Evolutionary conservation across 2,797 vertebrate genomes (phyloP), one percentile per base, ranked within the genome.

Genomic region (Triplophysa yarkandensis): DNA sequence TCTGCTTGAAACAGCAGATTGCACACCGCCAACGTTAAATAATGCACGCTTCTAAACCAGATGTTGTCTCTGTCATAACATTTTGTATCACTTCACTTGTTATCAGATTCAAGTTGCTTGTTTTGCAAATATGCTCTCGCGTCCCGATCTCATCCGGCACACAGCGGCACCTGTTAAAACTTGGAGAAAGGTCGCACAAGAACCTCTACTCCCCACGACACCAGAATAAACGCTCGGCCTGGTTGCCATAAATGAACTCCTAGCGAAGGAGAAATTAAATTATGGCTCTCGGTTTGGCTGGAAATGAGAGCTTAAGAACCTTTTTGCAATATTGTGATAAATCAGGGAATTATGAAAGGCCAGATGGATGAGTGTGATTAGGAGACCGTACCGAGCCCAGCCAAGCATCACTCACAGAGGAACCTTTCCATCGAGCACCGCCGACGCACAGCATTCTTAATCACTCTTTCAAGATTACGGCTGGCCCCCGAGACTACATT

Each of bases 231-330:
- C 86, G 81, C 85, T 80, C 87, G 86, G 86, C 87, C 87, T 87
- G 88, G 90, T 90, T 87, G 6, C 48, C 63, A 85, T 88, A 88
- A 90, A 91, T 91, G 87, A 87, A 89, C 85, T 89, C 86, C 88
- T 90, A 76, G 83, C 85, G 36, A 21, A n/a, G 62, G 84, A 84
- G 87, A 89, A 91, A 90, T 89, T 89, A 85, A 89, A 88, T 90
- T 87, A 86, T 86, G 48, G 71, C 54, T 74, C 61, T 80, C 21
- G 43, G 27, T 77, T 79, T 76, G 69, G 52, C 57, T 74, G 61
- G 60, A 67, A 80, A 81, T 69, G 68, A 76, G 76, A 76, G 61
- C 34, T 83, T 75, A 79, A 74, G 68, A 62, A 54, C 63, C 57
- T 54, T 64, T 62, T 70, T 77, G 74, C 60, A 81, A 69, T 48